phyloP scores from a whole-genome alignment of 2,888 invertebrate genomes.

The Leptinotarsa peninsularis region DNA sequence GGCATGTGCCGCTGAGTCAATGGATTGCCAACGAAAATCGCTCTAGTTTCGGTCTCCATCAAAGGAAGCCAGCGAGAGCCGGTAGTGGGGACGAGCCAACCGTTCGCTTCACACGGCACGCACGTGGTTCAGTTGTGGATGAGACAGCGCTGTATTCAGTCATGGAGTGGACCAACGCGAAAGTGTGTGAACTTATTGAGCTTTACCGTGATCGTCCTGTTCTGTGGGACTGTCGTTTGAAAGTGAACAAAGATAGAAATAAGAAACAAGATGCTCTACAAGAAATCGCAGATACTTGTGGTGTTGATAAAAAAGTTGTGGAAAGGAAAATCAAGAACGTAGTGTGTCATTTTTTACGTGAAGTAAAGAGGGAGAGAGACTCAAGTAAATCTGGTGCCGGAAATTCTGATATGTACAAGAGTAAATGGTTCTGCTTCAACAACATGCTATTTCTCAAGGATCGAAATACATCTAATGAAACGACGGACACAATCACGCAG shows the following conservation, averaged over 20 bases:
- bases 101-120: neutral
- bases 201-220: slow-evolving; percentile 5
- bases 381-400: too few species aligned
- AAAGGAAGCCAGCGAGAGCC: too few species aligned
- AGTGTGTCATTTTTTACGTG: neutral
- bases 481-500: slow-evolving; percentile 5
- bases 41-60: too few species aligned
- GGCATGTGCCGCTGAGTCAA: neutral
- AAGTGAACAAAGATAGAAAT: too few species aligned
- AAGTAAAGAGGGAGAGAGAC: too few species aligned
- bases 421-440: slow-evolving; percentile 29
- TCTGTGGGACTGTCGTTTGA: neutral
- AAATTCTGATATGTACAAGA: too few species aligned
- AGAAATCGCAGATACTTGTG: neutral
- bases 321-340: slow-evolving; percentile 6
- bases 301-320: slow-evolving; percentile 6
- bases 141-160: too few species aligned
- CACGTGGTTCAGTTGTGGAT: slow-evolving; percentile 1
- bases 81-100: neutral
- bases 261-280: slow-evolving; percentile 4
- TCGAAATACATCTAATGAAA: slow-evolving; percentile 8
- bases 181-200: neutral
- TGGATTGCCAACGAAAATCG: too few species aligned
- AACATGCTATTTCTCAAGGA: slow-evolving; percentile 29
- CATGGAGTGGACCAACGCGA: neutral